Evolutionary conservation across 2,888 invertebrate species (phyloP), one percentile per base, ranked within the genome.

Genomic region (Drosophila prolongata): DNA sequence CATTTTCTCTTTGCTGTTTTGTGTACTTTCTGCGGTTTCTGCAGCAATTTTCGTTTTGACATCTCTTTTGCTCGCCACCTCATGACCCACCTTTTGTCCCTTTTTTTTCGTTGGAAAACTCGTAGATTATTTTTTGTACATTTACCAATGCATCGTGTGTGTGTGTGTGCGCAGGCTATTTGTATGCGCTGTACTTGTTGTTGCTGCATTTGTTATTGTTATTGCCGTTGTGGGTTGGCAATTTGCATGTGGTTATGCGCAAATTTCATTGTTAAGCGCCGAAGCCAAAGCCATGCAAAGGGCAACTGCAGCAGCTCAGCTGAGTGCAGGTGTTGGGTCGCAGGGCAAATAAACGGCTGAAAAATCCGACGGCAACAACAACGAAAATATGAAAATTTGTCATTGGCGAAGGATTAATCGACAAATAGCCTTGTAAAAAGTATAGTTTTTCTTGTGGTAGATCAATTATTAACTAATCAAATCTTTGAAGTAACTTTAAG

Each of bases 191-290:
- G 71, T 58, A 53, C 49, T 69, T 65, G 56, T 47, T 64, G 59
- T 72, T 68, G 67, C 60, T 60, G 24, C 24, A 4, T 43, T 52
- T 65, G 57, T 75, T 57, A 46, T 38, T 58, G 60, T 38, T 62
- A 44, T 44, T 69, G 64, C 56, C 52, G 69, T 65, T 84, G 84
- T 76, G 83, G 86, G 78, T 84, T 87, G 77, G 83, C 87, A 84
- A 84, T 87, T 84, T 84, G 81, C 87, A 84, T 87, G 87, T 87
- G 82, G 85, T 87, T 85, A 87, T 80, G 85, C 87, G 87, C 80
- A 87, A 87, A 85, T 85, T 85, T 85, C 77, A 85, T 87, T 87
- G 85, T 82, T 87, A 85, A 84, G 87, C 87, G 81, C 78, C 46
- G 59, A 58, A 71, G 67, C 70, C 70, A 66, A 58, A 79, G 77